phyloP scores from a whole-genome alignment of 2,888 invertebrate genomes.

The Seladonia tumulorum region DNA sequence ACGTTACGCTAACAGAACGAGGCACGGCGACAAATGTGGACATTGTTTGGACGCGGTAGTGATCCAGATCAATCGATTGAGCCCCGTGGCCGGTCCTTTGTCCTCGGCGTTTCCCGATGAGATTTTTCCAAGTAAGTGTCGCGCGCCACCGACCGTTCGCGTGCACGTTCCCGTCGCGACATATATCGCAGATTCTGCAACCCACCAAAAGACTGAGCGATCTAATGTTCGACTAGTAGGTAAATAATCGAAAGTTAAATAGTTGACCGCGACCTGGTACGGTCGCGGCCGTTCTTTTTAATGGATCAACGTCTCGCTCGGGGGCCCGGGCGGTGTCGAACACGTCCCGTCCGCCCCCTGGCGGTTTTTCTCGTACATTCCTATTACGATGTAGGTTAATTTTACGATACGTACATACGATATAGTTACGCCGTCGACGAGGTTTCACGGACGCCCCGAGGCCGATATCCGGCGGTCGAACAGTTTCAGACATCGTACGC shows the following conservation, averaged over 20 bases:
- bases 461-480: neutral
- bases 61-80: neutral
- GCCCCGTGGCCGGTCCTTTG: neutral
- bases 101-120: constrained; percentile 20
- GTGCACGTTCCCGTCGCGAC: constrained; percentile 48
- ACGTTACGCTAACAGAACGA: neutral
- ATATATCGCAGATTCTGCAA: constrained; percentile 71
- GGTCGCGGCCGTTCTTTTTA: constrained; percentile 43
- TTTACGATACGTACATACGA: constrained; percentile 66
- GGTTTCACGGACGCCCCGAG: constrained; percentile 10
- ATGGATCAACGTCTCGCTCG: constrained; percentile 36
- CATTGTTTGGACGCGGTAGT: neutral
- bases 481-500: neutral
- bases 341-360: constrained; percentile 2
- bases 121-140: constrained; percentile 4
- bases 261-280: constrained; percentile 21
- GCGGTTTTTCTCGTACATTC: constrained; percentile 65
- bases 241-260: constrained; percentile 51
- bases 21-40: neutral
- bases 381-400: constrained; percentile 72
- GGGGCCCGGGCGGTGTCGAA: neutral
- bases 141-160: constrained; percentile 23
- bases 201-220: constrained; percentile 80
- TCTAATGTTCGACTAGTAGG: constrained; percentile 70
- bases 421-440: constrained; percentile 49